A percentile compares a stretch with the other conserved stretches of the same genome.
These are phyloP conservation scores for Rhincodon typus DNA, from an alignment of 2,797 vertebrate species.

Conservation along the genomic window DNA sequence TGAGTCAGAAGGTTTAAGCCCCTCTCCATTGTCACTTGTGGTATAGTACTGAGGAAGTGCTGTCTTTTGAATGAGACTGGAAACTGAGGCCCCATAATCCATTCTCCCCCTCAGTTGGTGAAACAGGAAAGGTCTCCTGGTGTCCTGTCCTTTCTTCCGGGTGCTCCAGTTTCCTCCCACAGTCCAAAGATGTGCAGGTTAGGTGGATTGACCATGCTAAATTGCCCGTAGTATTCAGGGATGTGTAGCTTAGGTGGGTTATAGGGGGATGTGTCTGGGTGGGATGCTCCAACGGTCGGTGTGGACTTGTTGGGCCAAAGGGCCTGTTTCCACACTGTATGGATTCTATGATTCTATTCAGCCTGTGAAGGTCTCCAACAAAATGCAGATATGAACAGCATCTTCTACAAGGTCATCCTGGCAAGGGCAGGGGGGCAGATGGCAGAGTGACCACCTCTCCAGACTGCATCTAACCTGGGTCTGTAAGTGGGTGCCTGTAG, in stretches of 20 bases:
- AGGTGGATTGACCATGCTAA: too few relatives aligned
- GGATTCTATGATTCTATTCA: too few relatives aligned
- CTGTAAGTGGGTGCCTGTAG: neutral
- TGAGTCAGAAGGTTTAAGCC: neutral
- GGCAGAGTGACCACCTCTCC: neutral
- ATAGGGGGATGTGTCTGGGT: too few relatives aligned
- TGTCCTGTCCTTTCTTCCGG: too few relatives aligned
- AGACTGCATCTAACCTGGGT: neutral
- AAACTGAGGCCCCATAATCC: neutral
- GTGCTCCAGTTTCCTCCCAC: too few relatives aligned
- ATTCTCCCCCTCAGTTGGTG: neutral
- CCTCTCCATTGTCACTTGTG: neutral
- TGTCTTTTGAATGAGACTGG: neutral
- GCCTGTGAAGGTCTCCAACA: neutral
- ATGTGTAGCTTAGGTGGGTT: too few relatives aligned
- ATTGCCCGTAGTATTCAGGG: too few relatives aligned
- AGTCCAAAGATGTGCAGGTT: too few relatives aligned
- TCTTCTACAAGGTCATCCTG: neutral
- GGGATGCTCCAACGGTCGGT: too few relatives aligned
- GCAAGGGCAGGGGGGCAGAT: neutral
- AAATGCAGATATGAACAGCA: neutral
- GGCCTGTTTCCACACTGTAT: too few relatives aligned
- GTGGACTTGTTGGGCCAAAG: too few relatives aligned
- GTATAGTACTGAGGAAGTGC: too few relatives aligned
- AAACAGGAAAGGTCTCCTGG: neutral